phyloP scores from a whole-genome alignment of 2,113 vertebrate genomes.

The Bos javanicus region DNA sequence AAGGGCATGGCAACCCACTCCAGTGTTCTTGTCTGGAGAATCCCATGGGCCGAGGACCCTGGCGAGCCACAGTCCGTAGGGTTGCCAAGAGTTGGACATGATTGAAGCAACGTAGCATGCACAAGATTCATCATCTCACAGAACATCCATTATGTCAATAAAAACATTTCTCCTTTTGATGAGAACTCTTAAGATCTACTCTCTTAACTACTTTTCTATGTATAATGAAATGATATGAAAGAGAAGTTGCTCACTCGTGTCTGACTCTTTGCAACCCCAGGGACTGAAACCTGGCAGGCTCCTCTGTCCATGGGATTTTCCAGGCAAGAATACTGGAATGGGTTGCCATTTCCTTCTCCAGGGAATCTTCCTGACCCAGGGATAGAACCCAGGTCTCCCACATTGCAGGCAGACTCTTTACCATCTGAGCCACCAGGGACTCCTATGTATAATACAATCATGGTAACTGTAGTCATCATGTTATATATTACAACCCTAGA shows the following conservation, averaged over 20 bases:
- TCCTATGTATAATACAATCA: neutral
- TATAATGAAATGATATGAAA: neutral
- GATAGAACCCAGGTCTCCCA: neutral
- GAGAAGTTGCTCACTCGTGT: rapidly evolving
- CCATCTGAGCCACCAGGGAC: neutral
- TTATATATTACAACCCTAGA: neutral
- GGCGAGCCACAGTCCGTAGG: rapidly evolving
- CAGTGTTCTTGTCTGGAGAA: neutral
- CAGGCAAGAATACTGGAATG: neutral
- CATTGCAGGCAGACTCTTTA: neutral
- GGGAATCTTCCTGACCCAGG: neutral
- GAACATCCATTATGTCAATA: neutral
- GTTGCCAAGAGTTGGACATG: neutral
- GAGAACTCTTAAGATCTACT: neutral
- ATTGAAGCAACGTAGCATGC: neutral
- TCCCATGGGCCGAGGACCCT: neutral
- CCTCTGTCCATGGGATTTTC: neutral
- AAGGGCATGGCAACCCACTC: neutral
- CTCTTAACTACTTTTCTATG: neutral
- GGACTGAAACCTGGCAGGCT: neutral
- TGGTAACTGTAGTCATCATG: neutral
- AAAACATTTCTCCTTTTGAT: neutral
- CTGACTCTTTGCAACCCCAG: neutral
- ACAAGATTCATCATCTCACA: neutral
- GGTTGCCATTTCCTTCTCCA: neutral